phyloP scores from a whole-genome alignment of 2,113 vertebrate species.

The Leptosomus discolor region DNA sequence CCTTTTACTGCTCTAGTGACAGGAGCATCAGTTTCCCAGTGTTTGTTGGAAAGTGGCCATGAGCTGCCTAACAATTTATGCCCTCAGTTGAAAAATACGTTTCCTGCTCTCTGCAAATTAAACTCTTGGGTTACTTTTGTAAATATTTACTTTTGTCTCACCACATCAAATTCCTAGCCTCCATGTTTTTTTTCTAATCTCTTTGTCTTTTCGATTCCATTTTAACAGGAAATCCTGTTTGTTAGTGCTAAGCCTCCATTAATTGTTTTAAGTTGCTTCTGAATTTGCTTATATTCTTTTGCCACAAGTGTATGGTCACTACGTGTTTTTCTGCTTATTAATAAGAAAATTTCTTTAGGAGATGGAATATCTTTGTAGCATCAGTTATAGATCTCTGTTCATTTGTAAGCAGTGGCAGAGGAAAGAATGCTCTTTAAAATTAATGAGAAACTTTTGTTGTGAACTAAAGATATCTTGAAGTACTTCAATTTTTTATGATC shows the following conservation, averaged over 20 bases:
- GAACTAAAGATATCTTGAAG: not conserved
- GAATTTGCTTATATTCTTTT: not conserved
- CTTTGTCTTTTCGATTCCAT: conserved; percentile 48
- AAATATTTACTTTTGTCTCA: conserved; percentile 72
- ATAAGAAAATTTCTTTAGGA: not conserved
- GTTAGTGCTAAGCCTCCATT: conserved; percentile 5
- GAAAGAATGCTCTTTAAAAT: not conserved
- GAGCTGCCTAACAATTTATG: conserved; percentile 51
- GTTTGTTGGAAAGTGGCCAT: conserved; percentile 6
- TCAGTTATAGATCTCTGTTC: not conserved
- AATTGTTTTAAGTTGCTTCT: not conserved
- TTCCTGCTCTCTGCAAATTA: conserved; percentile 11
- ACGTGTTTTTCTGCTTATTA: not conserved
- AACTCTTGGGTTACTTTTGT: conserved; percentile 10
- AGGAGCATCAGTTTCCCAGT: not conserved
- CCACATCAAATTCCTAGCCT: conserved; percentile 60
- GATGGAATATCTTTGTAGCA: not conserved
- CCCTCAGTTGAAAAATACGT: conserved; percentile 53
- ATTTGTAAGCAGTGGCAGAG: not conserved
- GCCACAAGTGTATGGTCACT: not conserved
- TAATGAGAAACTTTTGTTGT: not conserved
- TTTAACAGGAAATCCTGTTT: conserved; percentile 51
- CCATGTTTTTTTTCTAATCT: not conserved
- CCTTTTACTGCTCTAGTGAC: not conserved
- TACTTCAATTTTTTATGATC: not conserved